A percentile compares a stretch with the other conserved stretches of the same genome.
Conservation (phyloP, 2,113 vertebrate genomes). For the Erinaceus europaeus region DNA sequence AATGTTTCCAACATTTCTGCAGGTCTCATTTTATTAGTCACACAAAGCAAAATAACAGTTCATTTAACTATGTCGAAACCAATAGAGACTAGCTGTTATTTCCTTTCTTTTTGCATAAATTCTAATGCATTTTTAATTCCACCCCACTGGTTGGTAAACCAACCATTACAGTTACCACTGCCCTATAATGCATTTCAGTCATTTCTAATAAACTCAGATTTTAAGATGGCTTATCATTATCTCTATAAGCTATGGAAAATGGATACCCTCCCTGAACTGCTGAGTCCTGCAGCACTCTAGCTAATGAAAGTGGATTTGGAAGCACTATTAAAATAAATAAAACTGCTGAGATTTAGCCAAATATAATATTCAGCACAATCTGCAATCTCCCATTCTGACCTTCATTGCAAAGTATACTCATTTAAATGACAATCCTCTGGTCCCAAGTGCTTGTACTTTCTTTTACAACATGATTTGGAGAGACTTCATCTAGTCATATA, state of each 20-base stretch:
- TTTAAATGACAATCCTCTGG: slow-evolving; percentile 21
- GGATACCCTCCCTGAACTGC: slow-evolving; percentile 52
- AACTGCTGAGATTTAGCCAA: not conserved
- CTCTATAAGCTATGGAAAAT: slow-evolving; percentile 61
- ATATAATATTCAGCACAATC: not conserved
- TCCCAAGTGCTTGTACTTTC: not conserved
- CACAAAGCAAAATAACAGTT: slow-evolving; percentile 76
- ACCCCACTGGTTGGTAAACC: slow-evolving; percentile 78
- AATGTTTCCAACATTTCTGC: slow-evolving; percentile 59
- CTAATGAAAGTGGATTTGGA: slow-evolving; percentile 52
- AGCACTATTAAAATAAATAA: slow-evolving; percentile 58
- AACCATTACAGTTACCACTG: slow-evolving; percentile 74
- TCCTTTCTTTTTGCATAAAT: slow-evolving; percentile 79
- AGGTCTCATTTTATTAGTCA: slow-evolving; percentile 73
- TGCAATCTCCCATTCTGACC: not conserved
- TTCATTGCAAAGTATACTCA: not conserved
- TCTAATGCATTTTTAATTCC: slow-evolving; percentile 83
- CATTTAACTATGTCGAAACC: slow-evolving; percentile 80
- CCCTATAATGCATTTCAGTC: slow-evolving; percentile 77
- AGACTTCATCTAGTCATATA: not conserved
- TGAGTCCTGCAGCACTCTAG: slow-evolving; percentile 23
- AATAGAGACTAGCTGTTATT: slow-evolving; percentile 76
- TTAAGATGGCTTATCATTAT: slow-evolving; percentile 78
- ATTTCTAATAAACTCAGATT: slow-evolving; percentile 78
- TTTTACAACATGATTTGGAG: not conserved